Conservation (phyloP, 2,113 vertebrate species). For the Rallus limicola region DNA sequence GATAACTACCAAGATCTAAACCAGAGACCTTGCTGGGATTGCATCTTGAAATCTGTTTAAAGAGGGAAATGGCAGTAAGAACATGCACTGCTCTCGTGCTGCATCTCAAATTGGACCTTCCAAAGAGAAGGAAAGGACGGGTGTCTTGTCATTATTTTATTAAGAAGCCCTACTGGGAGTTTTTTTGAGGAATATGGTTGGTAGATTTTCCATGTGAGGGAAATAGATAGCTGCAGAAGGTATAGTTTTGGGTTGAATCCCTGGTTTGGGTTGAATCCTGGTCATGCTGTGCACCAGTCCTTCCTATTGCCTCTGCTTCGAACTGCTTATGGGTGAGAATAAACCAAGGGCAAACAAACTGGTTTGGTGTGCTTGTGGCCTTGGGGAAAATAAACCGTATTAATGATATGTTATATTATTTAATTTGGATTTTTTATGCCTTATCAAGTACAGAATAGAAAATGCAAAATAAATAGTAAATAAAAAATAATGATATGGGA, state of each 20-base stretch:
- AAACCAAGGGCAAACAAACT: conserved; percentile 17
- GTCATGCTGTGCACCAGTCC: background rate
- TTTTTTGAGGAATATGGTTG: background rate
- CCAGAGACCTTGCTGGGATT: background rate
- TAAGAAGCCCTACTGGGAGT: background rate
- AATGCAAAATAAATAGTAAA: conserved; percentile 67
- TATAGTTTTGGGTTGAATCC: background rate
- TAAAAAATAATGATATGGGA: conserved; percentile 60
- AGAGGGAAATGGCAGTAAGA: background rate
- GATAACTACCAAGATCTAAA: conserved; percentile 46
- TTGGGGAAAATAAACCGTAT: conserved; percentile 39
- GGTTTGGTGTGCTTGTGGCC: conserved; percentile 40
- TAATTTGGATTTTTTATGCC: conserved; percentile 62
- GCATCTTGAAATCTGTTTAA: background rate
- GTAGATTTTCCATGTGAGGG: background rate
- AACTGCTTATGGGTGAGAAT: conserved; percentile 5
- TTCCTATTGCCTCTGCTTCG: background rate
- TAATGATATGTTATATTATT: conserved; percentile 53
- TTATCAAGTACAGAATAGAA: conserved; percentile 46
- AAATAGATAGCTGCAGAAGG: background rate
- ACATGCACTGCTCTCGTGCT: fast-evolving
- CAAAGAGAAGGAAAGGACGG: background rate
- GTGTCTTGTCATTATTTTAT: background rate
- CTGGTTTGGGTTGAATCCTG: background rate
- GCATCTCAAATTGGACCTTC: background rate